Evolutionary conservation across 37 sponge, comb jelly and placozoan species (phyloP), one percentile per base, ranked within the genome.

Genomic region (Oscarella lobularis): DNA sequence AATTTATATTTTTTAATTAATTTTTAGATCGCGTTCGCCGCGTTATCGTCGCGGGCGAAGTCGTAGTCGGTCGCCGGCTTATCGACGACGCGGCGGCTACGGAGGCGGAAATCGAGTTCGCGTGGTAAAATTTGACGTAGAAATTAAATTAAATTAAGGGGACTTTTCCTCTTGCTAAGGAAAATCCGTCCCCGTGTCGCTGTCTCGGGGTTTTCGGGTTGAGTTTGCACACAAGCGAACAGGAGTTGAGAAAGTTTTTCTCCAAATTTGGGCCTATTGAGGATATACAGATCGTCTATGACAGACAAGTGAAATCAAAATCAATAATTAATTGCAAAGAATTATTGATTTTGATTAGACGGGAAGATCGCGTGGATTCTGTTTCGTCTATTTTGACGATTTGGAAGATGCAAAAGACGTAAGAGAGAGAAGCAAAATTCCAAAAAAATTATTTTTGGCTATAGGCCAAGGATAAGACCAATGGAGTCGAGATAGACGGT

Each of bases 161-260:
- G n/a, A n/a, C 9, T 71, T 4, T 31, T 34, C 36, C 73, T 70
- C 14, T 6, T 70, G 14, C 9, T 0, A 74, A 87, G 89, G 84
- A 66, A 38, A 85, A 91, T 71, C 94, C 94, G 0, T 74, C 74
- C 4, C 83, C 79, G 20, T 75, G 77, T 70, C 79, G 84, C 1
- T 87, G 86, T 35, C 60, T 93, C 31, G 97, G 97, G 41, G 97
- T 96, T 72, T 96, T 96, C 83, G 97, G 97, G 1, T 73, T 96
- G 74, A 89, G 85, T 67, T 83, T 96, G 60, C 83, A 89, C 76
- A 96, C 97, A 0, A 81, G 82, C 1, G 97, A 96, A 74, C 86
- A 87, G 39, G 97, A 96, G 3, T 75, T 96, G 38, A 71, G 81
- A 66, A 90, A 92, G 31, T 67, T 89, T 37, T 89, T 89, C 38